Evolutionary conservation across 2,113 vertebrate species (phyloP).

Genomic region (Scophthalmus maximus): DNA sequence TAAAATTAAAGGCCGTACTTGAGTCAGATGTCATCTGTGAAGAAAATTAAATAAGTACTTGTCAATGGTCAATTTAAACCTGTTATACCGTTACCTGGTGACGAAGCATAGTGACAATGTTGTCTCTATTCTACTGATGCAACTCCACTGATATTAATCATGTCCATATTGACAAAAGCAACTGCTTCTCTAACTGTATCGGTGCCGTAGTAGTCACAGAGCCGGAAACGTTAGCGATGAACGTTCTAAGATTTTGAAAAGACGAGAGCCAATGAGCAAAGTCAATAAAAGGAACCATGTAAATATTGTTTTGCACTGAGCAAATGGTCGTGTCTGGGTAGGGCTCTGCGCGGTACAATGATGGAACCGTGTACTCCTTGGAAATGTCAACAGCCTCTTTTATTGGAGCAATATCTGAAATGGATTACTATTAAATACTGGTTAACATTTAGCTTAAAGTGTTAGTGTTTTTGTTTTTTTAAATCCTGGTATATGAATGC

Average conservation of each 20-base stretch:
- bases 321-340: not conserved
- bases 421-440: too few species aligned
- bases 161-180: not conserved
- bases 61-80: not conserved
- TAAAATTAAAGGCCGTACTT: not conserved
- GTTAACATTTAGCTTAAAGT: too few species aligned
- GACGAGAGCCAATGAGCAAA: not conserved
- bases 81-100: not conserved
- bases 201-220: too few species aligned
- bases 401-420: too few species aligned
- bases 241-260: too few species aligned
- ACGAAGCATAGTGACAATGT: not conserved
- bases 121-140: not conserved
- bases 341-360: too few species aligned
- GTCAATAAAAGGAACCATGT: not conserved
- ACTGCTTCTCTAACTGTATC: too few species aligned
- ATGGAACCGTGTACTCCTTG: too few species aligned
- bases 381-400: too few species aligned
- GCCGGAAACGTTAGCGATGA: too few species aligned
- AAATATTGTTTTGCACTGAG: not conserved
- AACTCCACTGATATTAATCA: slow-evolving; percentile 11
- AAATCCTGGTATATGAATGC: too few species aligned
- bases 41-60: not conserved
- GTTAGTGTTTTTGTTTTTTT: too few species aligned
- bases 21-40: not conserved